Base-by-base conservation (phyloP, 2,113 vertebrate species). In the pig (Sus scrofa) region DNA sequence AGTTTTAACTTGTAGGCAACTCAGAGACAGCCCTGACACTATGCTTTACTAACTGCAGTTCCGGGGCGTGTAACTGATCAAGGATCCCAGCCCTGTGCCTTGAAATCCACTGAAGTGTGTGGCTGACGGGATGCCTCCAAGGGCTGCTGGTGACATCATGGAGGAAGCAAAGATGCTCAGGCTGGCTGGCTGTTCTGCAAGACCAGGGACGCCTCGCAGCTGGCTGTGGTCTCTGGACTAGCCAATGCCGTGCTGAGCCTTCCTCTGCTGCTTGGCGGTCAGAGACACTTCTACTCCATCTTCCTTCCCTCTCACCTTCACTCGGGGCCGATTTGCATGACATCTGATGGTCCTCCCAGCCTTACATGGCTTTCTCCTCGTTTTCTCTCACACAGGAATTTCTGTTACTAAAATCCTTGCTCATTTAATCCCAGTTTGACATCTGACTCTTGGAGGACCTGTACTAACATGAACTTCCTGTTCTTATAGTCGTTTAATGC, bases 391-490 rank as follows among this genome's bases (percentile, higher is more conserved):
- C 14, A 39, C 3, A 22, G 9, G 11, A 16, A 30, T 50, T 86
- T 50, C 24, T 65, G 13, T 74, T 68, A 60, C 37, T 44, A 82
- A 67, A 77, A 85, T 67, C 19, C 67, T 79, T 20, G 4, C 7
- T 16, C 18, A 12, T 39, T 77, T 67, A 77, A 71, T 81, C n/a
- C 19, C 19, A 24, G 26, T 87, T 52, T 73, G 60, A 92, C 32
- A 44, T 75, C 10, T 39, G n/a, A 56, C 39, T 84, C 34, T 95
- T 96, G 71, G 63, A 86, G 32, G 85, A 68, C n/a, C 32, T 90
- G 32, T 2, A 9, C 11, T 50, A 70, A 75, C 32, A 30, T 0
- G 15, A 82, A 12, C 34, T 71, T 68, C 65, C 39, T 82, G 18
- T 81, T 79, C 60, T 71, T 30, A 65, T 7, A 77, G 37, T 10